Conservation (phyloP, 2,888 invertebrate species). For the Eupsilia transversa region DNA sequence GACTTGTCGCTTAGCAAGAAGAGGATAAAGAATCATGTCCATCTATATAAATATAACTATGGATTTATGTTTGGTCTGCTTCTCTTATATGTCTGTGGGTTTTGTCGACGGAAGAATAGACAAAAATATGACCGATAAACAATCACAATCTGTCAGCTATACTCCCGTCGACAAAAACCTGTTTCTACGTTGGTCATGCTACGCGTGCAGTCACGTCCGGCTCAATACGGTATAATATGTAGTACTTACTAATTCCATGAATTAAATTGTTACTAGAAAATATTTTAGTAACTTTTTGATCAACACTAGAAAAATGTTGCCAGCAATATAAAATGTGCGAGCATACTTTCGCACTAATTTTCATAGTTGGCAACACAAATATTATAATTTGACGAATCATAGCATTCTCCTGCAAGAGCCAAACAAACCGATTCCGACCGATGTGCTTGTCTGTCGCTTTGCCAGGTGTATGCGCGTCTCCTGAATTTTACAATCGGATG, state of each 20-base stretch:
- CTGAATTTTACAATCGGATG: slow-evolving; percentile 71
- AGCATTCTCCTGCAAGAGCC: slow-evolving; percentile 57
- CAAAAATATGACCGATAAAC: too few species aligned
- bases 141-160: too few species aligned
- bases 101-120: too few species aligned
- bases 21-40: too few species aligned
- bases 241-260: slow-evolving; percentile 6
- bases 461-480: slow-evolving; percentile 66
- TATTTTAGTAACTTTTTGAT: slow-evolving; percentile 30
- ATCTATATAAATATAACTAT: too few species aligned
- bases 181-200: too few species aligned
- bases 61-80: too few species aligned
- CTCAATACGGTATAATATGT: not conserved
- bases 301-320: slow-evolving; percentile 49
- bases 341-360: not conserved
- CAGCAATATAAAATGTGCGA: not conserved
- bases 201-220: too few species aligned
- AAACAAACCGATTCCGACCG: slow-evolving; percentile 81
- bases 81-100: too few species aligned
- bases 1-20: too few species aligned
- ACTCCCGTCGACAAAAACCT: too few species aligned
- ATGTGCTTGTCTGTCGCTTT: slow-evolving; percentile 75
- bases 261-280: not conserved
- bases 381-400: slow-evolving; percentile 73
- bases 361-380: slow-evolving; percentile 62